A percentile compares a stretch with the other conserved stretches of the same genome.
These are phyloP conservation scores for Limanda limanda DNA, from an alignment of 2,113 vertebrate species.

Conservation along the genomic window DNA sequence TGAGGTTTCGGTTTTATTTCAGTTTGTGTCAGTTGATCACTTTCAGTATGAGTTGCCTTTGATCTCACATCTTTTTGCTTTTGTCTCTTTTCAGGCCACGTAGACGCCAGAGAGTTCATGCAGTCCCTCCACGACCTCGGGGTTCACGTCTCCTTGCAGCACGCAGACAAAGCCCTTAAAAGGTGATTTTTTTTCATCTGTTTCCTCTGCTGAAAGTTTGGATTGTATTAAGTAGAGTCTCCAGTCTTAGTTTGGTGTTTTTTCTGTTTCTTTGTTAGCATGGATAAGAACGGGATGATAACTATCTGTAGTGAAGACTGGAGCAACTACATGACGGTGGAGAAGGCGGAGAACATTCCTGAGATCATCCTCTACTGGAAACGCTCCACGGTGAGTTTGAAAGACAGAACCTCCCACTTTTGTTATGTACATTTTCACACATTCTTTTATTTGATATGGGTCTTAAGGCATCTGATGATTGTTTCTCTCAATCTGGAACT, in stretches of 20 bases:
- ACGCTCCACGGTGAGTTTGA: slow-evolving; percentile 91
- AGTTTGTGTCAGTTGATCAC: not conserved
- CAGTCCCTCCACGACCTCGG: slow-evolving; percentile 93
- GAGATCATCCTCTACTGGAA: slow-evolving; percentile 99
- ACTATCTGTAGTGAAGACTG: slow-evolving; percentile 95
- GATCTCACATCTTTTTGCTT: not conserved
- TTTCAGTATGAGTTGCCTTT: accelerated
- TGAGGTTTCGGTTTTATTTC: not conserved
- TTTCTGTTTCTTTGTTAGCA: slow-evolving; percentile 77
- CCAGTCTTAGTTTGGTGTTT: not conserved
- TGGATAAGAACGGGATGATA: slow-evolving; percentile 96
- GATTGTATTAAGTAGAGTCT: not conserved
- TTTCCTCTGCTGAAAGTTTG: not conserved
- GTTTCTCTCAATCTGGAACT: not conserved
- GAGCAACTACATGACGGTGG: slow-evolving; percentile 89
- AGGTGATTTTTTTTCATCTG: slow-evolving; percentile 79
- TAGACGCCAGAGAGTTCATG: slow-evolving; percentile 91
- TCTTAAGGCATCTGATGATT: too few relatives aligned
- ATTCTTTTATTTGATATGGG: too few relatives aligned
- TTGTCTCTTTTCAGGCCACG: slow-evolving; percentile 78
- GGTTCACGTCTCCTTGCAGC: slow-evolving; percentile 91
- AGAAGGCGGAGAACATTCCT: slow-evolving; percentile 91
- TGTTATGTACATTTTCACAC: too few relatives aligned
- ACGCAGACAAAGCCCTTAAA: slow-evolving; percentile 92
- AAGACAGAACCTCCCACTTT: not conserved